phyloP scores from a whole-genome alignment of 1,140 invertebrate genomes.

The Pectinophora gossypiella region DNA sequence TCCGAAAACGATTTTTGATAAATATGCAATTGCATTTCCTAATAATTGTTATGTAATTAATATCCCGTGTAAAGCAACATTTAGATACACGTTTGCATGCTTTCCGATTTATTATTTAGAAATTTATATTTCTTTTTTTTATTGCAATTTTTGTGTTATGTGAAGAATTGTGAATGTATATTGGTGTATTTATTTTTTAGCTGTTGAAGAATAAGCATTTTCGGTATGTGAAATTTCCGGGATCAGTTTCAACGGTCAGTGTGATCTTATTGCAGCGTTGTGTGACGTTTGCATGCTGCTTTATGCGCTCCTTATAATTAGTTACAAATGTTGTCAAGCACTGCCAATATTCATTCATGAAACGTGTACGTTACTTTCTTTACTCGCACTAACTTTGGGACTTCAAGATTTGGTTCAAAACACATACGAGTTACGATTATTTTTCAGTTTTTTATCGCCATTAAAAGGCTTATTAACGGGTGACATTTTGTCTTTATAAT shows the following conservation, averaged over 20 bases:
- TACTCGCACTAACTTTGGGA: not conserved
- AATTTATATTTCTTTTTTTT: not conserved
- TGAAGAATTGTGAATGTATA: slow-evolving; percentile 53
- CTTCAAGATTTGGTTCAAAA: too few relatives aligned
- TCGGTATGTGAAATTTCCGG: slow-evolving; percentile 75
- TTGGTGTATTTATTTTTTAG: slow-evolving; percentile 74
- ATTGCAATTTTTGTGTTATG: slow-evolving; percentile 1
- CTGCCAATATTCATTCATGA: slow-evolving; percentile 50
- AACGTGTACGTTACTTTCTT: not conserved
- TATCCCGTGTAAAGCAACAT: too few relatives aligned
- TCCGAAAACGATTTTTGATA: too few relatives aligned
- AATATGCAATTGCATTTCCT: too few relatives aligned
- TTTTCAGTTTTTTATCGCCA: too few relatives aligned
- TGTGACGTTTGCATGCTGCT: slow-evolving; percentile 64
- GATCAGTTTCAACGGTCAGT: slow-evolving; percentile 72
- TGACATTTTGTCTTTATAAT: too few relatives aligned
- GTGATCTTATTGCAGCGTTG: slow-evolving; percentile 52
- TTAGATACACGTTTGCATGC: too few relatives aligned
- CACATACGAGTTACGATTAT: too few relatives aligned
- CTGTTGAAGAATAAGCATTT: slow-evolving; percentile 75
- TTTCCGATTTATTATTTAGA: not conserved
- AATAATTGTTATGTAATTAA: too few relatives aligned
- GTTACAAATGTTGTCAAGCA: slow-evolving; percentile 15
- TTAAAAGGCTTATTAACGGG: too few relatives aligned
- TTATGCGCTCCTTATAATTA: slow-evolving; percentile 21